Conservation (phyloP, 2,888 invertebrate genomes). For the Patella caerulea region DNA sequence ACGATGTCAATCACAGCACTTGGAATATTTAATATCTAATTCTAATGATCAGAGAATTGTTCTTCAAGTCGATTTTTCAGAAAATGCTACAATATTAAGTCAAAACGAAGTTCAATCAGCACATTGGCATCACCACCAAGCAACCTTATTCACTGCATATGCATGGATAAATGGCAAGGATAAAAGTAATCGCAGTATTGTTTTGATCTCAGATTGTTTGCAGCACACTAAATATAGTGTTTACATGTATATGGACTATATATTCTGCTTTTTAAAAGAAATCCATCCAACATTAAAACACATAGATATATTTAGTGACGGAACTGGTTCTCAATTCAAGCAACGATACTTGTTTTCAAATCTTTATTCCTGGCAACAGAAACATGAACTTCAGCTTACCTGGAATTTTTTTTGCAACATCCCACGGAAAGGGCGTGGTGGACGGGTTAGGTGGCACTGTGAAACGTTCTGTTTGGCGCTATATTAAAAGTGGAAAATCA, state of each 20-base stretch:
- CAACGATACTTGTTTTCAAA: neutral
- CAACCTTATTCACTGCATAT: neutral
- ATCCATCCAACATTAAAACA: neutral
- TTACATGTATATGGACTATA: neutral
- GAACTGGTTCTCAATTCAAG: neutral
- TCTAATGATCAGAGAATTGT: neutral
- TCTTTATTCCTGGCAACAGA: neutral
- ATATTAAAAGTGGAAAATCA: neutral
- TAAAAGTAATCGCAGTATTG: neutral
- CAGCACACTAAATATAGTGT: neutral
- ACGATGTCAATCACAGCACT: neutral
- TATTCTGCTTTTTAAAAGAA: neutral
- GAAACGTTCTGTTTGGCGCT: neutral
- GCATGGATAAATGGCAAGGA: neutral
- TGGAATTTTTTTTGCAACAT: slow-evolving; percentile 20
- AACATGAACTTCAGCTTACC: neutral
- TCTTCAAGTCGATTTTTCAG: neutral
- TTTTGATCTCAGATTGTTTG: neutral
- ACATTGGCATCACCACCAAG: neutral
- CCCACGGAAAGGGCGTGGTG: slow-evolving; percentile 21
- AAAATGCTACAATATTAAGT: neutral
- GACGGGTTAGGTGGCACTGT: slow-evolving; percentile 14
- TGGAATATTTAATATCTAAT: neutral
- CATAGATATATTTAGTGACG: neutral
- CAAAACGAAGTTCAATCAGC: neutral